A percentile compares a stretch with the other conserved stretches of the same genome.
phyloP scores from a whole-genome alignment of 2,888 invertebrate genomes.

The Andricus quercusramuli region DNA sequence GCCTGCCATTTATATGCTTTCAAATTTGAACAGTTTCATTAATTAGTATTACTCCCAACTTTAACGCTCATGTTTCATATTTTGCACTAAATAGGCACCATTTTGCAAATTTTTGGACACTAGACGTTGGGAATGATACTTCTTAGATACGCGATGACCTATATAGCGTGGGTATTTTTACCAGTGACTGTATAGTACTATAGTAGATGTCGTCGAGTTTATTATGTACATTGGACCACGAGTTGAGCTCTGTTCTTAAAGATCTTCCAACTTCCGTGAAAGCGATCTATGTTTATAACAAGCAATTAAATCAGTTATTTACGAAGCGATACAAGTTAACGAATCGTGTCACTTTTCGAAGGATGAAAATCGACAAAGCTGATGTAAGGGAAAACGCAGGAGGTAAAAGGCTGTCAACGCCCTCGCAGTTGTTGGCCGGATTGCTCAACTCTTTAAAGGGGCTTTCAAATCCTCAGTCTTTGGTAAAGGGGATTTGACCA shows the following conservation, averaged over 20 bases:
- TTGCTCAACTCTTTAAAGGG: neutral
- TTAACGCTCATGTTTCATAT: neutral
- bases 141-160: slow-evolving; percentile 18
- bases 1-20: neutral
- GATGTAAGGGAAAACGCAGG: neutral
- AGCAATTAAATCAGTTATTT: slow-evolving; percentile 24
- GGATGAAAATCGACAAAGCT: neutral
- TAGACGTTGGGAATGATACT: slow-evolving; percentile 20
- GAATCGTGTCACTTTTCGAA: neutral
- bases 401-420: neutral
- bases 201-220: slow-evolving; percentile 14
- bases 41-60: neutral
- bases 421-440: neutral
- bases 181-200: slow-evolving; percentile 51
- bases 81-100: neutral
- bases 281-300: slow-evolving; percentile 32
- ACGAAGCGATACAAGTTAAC: neutral
- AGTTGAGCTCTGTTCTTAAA: slow-evolving; percentile 5
- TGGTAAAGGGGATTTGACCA: neutral
- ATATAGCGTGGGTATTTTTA: slow-evolving; percentile 59
- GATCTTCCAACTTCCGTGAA: slow-evolving; percentile 20
- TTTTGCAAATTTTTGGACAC: neutral
- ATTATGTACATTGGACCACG: neutral
- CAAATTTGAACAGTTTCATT: neutral
- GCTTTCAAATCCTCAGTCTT: neutral